A percentile compares a stretch with the other conserved stretches of the same genome.
These are phyloP conservation scores for Alcedo atthis DNA, from an alignment of 2,797 vertebrate genomes.

Conservation along the genomic window DNA sequence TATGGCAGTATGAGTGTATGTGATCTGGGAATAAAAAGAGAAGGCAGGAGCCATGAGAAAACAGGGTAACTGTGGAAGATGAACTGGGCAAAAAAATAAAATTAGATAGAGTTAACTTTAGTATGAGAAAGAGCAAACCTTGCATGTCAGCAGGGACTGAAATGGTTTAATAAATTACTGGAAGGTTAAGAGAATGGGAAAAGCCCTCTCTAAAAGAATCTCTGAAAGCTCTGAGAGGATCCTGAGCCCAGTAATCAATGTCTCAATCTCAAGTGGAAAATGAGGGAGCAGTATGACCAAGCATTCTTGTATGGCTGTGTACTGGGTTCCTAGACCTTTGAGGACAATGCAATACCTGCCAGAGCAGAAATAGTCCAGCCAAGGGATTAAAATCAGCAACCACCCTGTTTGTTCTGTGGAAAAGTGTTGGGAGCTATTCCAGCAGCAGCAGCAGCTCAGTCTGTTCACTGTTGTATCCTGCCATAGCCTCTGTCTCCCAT, in stretches of 20 bases:
- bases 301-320: neutral
- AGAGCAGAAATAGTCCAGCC: neutral
- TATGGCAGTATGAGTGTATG: neutral
- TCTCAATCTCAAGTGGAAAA: neutral
- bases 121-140: slow-evolving; percentile 40
- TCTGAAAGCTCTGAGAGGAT: neutral
- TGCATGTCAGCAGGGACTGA: neutral
- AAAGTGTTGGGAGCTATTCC: neutral
- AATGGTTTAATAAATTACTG: slow-evolving; percentile 30
- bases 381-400: neutral
- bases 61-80: neutral
- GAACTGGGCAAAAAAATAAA: neutral
- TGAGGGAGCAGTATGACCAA: neutral
- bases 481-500: neutral
- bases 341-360: neutral
- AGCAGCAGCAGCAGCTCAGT: neutral
- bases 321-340: neutral
- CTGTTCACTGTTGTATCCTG: neutral
- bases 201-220: neutral
- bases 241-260: neutral
- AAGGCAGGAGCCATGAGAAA: neutral
- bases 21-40: neutral
- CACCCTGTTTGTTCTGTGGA: neutral
- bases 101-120: neutral
- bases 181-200: neutral